Evolutionary conservation across 2,113 vertebrate species (phyloP).

Genomic region (Erythrocebus patas): DNA sequence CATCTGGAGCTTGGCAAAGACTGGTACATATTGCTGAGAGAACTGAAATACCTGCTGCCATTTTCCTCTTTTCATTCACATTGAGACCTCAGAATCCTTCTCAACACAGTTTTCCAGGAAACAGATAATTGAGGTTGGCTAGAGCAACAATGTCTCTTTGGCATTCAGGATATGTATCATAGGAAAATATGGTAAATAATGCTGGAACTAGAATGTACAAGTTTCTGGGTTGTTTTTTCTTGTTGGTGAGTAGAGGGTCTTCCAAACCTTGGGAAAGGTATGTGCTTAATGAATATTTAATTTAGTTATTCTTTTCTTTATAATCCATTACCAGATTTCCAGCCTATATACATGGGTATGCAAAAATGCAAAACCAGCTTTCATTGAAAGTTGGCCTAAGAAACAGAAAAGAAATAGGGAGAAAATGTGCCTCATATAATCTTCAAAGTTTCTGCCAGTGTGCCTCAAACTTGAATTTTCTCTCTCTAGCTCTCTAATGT

Average conservation of each 20-base stretch:
- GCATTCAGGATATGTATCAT: neutral
- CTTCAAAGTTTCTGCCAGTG: neutral
- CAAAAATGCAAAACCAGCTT: neutral
- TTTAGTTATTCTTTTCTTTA: neutral
- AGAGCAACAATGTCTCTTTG: neutral
- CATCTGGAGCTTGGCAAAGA: neutral
- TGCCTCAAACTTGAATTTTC: neutral
- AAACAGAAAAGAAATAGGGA: neutral
- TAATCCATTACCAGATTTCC: neutral
- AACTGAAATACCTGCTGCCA: fast-evolving
- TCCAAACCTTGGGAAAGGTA: neutral
- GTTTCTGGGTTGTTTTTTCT: neutral
- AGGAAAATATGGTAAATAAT: neutral
- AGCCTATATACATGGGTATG: neutral
- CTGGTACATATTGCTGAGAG: neutral
- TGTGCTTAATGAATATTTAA: neutral
- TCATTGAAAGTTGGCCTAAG: neutral
- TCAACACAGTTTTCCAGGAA: neutral
- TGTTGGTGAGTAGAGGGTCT: neutral
- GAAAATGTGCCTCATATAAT: neutral
- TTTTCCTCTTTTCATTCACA: neutral
- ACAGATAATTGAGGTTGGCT: neutral
- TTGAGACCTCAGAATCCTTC: neutral
- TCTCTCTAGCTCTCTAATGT: neutral
- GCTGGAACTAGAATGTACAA: neutral